Evolutionary conservation across 2,888 invertebrate species (phyloP).

Genomic region (Drosophila leonis): DNA sequence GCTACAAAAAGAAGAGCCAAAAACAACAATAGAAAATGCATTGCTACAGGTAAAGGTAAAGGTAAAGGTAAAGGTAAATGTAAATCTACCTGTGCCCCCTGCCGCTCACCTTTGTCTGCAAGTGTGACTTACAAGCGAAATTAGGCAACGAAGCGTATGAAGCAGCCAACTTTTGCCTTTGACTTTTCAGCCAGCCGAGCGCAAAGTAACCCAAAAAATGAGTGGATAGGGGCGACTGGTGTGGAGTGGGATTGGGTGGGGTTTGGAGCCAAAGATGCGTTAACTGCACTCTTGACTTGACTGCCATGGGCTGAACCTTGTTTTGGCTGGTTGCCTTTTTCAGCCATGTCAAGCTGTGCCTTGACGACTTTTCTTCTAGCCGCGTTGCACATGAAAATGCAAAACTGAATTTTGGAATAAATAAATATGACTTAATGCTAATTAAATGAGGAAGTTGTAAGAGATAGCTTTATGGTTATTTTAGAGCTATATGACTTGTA

Average conservation of each 20-base stretch:
- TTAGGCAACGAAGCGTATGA: slow-evolving; percentile 67
- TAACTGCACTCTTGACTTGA: slow-evolving; percentile 42
- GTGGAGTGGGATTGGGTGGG: not conserved
- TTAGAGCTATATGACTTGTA: too few species aligned
- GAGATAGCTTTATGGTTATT: too few species aligned
- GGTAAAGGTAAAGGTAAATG: not conserved
- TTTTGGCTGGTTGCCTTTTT: slow-evolving; percentile 39
- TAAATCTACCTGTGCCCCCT: not conserved
- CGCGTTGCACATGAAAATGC: slow-evolving; percentile 2
- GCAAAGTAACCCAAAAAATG: slow-evolving; percentile 55
- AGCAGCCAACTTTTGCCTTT: slow-evolving; percentile 41
- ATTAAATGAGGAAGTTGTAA: not conserved
- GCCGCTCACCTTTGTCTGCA: slow-evolving; percentile 4
- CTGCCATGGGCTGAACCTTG: not conserved
- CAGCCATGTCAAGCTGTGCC: slow-evolving; percentile 9
- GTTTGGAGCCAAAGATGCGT: slow-evolving; percentile 31
- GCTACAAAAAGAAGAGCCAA: not conserved
- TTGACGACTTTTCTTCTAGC: not conserved
- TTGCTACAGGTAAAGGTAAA: slow-evolving; percentile 34
- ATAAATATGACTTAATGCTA: not conserved
- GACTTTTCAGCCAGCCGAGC: slow-evolving; percentile 56
- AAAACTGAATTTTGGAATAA: not conserved
- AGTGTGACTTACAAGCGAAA: slow-evolving; percentile 73
- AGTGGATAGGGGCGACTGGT: not conserved
- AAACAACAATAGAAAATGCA: slow-evolving; percentile 30